Evolutionary conservation across 1,140 invertebrate species (phyloP), one percentile per base, ranked within the genome.

Genomic region (Drosophila neocordata): DNA sequence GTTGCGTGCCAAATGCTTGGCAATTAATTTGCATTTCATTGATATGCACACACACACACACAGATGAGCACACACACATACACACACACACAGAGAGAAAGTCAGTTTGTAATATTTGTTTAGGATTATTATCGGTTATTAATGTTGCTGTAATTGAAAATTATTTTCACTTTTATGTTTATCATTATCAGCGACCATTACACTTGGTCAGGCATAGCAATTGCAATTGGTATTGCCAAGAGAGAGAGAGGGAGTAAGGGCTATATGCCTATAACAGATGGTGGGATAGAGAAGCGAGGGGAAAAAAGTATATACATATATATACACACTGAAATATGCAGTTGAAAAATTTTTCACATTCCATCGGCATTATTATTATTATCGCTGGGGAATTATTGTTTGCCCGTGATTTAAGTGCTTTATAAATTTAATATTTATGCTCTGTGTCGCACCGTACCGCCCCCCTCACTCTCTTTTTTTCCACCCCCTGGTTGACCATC

Each of bases 111-210:
- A 79, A 69, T 83, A 79, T 88, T 88, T 88, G 84, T 87, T 88
- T 88, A 88, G 83, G 83, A 88, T 88, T 88, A 88, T 88, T 88
- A 88, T 88, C 83, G 83, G 83, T 88, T 88, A 88, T 88, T 88
- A 88, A 88, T 88, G 83, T 83, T 77, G 79, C 84, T 89, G 79
- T 88, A 88, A 88, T 88, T 88, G 83, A 88, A 88, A 88, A 88
- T 88, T 88, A 88, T 88, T 88, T 88, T 88, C 83, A 88, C 83
- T 88, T 88, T 88, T 88, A 79, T 89, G 83, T 70, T 87, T 87
- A 89, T 85, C 79, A 81, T 79, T 87, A 88, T 83, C 84, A 79
- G 66, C 57, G 69, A 56, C 75, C 70, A 78, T 75, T 82, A 78
- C 75, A 71, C 20, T 31, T 48, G 52, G 38, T 48, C 41, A 48